Evolutionary conservation across 30 jellyfish, hydroid and myxozoan genomes (phyloP), one percentile per base, ranked within the genome.

Genomic region (Cassiopea andromeda): DNA sequence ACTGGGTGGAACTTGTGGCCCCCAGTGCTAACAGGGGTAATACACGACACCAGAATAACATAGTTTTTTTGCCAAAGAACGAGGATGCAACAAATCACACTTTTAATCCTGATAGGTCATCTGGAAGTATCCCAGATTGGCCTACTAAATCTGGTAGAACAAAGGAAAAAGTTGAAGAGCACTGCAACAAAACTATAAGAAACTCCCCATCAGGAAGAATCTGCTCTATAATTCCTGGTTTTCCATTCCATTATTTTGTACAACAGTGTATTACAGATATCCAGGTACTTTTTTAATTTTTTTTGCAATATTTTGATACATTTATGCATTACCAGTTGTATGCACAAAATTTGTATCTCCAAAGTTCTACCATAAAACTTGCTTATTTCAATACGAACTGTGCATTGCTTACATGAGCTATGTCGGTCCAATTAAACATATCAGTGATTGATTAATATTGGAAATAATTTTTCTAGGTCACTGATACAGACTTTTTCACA

Each of bases 81-180:
- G 94, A 70, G 1, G 74, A 86, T 18, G 88, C 7, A 44, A 64
- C 69, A 5, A 60, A 38, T 60, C 75, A 86, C 43, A 64, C 38
- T 13, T 75, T 18, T 50, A 69, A 86, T 43, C 94, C 89, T 8
- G 89, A 38, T 48, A 43, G 17, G 15, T 16, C 68, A 5, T 10
- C 50, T 67, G 59, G 66, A 45, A 75, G 77, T 1, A 49, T 75
- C 0, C 89, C 94, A 17, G n/a, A 68, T 46, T 86, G 74, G 70
- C 94, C 94, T 4, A 86, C 94, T 1, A 54, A 54, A 49, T 27
- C 57, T 64, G 89, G 89, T 16, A 86, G 68, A 66, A 59, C 89
- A 38, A 68, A 86, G 75, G 70, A 16, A 7, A 66, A 47, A 45
- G 85, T 80, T 1, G 69, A 19, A 44, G 54, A 14, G n/a, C 47